A percentile compares a stretch with the other conserved stretches of the same genome.
Conservation (phyloP, 2,113 vertebrate genomes). For the Prolemur simus region DNA sequence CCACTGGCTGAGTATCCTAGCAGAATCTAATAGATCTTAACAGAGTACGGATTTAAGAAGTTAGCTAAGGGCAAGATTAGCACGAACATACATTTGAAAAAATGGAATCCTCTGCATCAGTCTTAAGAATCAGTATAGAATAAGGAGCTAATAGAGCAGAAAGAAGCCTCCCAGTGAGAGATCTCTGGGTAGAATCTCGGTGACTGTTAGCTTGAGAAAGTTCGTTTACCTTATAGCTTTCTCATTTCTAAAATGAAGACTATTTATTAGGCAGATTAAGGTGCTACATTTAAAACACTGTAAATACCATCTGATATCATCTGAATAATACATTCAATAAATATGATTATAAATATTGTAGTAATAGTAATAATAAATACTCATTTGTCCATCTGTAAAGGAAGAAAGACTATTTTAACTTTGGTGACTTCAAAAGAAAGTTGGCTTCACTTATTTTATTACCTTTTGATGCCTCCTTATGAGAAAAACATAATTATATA, state of each 20-base stretch:
- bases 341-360: background rate
- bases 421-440: conserved; percentile 24
- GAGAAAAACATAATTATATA: background rate
- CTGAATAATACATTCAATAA: no score
- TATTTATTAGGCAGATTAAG: background rate
- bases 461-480: background rate
- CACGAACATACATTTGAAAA: background rate
- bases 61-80: background rate
- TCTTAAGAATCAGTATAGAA: background rate
- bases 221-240: background rate
- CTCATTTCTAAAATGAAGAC: conserved; percentile 16
- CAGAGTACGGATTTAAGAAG: background rate
- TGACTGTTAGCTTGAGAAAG: background rate
- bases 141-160: background rate
- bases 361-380: background rate
- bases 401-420: background rate
- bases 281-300: background rate
- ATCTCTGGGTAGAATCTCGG: background rate
- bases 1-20: background rate
- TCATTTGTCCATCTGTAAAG: background rate
- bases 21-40: conserved; percentile 17
- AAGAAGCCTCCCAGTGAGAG: background rate
- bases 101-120: background rate
- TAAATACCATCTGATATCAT: background rate
- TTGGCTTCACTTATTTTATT: background rate